A percentile compares a stretch with the other conserved stretches of the same genome.
phyloP scores from a whole-genome alignment of 2,888 invertebrate genomes.

The Willowsia nigromaculata region DNA sequence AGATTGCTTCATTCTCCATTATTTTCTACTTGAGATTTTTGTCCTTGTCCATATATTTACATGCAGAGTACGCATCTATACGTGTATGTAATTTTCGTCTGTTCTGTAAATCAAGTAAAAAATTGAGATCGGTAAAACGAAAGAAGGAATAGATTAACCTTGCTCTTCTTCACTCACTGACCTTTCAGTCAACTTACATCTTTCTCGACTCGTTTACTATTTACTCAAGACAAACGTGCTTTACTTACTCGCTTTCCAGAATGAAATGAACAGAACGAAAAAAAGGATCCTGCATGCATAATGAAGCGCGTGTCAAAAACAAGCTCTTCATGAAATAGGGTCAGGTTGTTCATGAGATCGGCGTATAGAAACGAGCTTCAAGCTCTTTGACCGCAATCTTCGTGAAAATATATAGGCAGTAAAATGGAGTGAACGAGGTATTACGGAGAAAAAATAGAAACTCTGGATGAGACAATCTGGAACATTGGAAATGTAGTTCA shows the following conservation, averaged over 20 bases:
- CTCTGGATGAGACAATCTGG: slow-evolving; percentile 24
- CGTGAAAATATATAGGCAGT: neutral
- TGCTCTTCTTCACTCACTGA: slow-evolving; percentile 67
- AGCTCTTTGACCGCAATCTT: neutral
- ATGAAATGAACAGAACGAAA: neutral
- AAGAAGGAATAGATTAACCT: slow-evolving; percentile 54
- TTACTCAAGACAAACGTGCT: slow-evolving; percentile 20
- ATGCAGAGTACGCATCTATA: neutral
- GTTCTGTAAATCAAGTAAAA: neutral
- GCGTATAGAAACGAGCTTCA: neutral
- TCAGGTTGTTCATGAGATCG: slow-evolving; percentile 34
- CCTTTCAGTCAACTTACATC: slow-evolving; percentile 43
- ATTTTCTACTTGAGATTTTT: slow-evolving; percentile 22
- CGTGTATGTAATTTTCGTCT: neutral
- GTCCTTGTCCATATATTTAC: neutral
- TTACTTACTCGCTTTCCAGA: neutral
- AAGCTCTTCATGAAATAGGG: slow-evolving; percentile 64
- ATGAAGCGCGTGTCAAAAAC: slow-evolving; percentile 66
- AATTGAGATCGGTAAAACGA: neutral
- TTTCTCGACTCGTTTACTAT: neutral
- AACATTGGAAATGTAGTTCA: slow-evolving; percentile 10
- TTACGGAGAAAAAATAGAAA: neutral
- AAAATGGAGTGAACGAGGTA: neutral
- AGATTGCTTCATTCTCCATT: slow-evolving; percentile 50
- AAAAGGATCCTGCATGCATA: slow-evolving; percentile 64